Base-by-base conservation (phyloP, 2,888 invertebrate genomes). In the Apocheima hispidaria region DNA sequence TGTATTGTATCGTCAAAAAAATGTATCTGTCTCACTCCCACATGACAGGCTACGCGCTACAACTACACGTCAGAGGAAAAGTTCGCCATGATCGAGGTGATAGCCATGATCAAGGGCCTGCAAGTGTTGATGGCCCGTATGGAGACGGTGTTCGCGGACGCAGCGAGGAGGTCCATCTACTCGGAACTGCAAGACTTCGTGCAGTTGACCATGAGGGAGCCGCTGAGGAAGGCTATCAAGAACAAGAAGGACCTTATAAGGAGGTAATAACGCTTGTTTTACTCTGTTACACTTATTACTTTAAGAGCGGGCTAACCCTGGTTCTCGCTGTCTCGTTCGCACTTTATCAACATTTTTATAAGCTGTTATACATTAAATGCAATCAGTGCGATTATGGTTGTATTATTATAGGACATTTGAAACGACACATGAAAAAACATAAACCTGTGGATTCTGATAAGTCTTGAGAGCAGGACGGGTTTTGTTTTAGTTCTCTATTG, bases 101-200 rank as follows among this genome's bases (percentile, higher is more conserved):
- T 99, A 72, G 99, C 99, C 0, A 99, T 99, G 99, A 99, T 99
- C 75, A 99, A 99, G 87, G 99, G 99, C 0, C 93, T 99, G 3
- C 99, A 99, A 87, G 98, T 98, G 21, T 92, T 99, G 53, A 98
- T 99, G 97, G 97, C 98, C 0, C 94, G 98, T 38, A 99, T 99
- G 96, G 99, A 99, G 93, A 97, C 98, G 0, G 98, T 99, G 7
- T 91, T 91, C 78, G 88, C 90, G 2, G 92, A 92, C 44, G 92
- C 92, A 0, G 91, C 92, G 0, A 54, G 91, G 0, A 93, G 98
- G 41, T 97, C 98, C 81, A 98, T 99, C 71, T 99, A 99, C 86
- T 96, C 98, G 0, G 99, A 99, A 81, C 90, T 99, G 55, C 99
- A 99, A 90, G 98, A 98, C 86, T 99, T 99, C 88, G 98, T 99